Conservation (phyloP, 2,113 vertebrate genomes). For the Gambusia holbrooki region DNA sequence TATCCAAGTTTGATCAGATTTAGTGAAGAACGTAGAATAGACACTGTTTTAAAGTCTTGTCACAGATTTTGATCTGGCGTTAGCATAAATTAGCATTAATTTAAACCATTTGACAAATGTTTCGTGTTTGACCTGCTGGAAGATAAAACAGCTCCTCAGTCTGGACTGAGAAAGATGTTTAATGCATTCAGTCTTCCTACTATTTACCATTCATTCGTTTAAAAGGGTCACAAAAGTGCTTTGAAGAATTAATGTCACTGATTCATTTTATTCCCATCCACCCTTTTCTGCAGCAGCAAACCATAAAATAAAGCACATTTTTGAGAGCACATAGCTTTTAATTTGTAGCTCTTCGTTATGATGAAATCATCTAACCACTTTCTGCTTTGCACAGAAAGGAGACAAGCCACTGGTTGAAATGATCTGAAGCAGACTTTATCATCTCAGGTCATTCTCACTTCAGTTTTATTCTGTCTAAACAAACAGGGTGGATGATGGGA, state of each 20-base stretch:
- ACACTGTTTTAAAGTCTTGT: not conserved
- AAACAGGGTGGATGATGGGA: not conserved
- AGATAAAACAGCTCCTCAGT: not conserved
- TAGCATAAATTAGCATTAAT: not conserved
- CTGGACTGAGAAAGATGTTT: not conserved
- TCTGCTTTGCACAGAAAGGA: constrained; percentile 8
- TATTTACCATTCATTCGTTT: too few relatives aligned
- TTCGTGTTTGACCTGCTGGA: not conserved
- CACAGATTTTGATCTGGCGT: not conserved
- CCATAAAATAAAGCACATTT: constrained; percentile 19
- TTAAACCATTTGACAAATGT: not conserved
- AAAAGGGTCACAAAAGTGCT: too few relatives aligned
- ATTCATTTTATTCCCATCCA: too few relatives aligned
- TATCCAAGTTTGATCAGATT: not conserved
- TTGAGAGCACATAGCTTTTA: not conserved
- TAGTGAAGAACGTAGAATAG: not conserved
- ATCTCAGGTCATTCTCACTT: not conserved
- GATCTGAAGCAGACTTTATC: not conserved
- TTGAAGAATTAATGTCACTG: too few relatives aligned
- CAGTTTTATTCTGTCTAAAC: not conserved
- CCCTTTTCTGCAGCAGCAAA: constrained; percentile 11
- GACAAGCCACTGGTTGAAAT: constrained; percentile 11
- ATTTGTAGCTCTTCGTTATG: not conserved
- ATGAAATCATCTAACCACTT: constrained; percentile 10
- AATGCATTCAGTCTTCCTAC: not conserved